Conservation (phyloP, 2,113 vertebrate genomes). For the Ophthalmolycus amberensis region DNA sequence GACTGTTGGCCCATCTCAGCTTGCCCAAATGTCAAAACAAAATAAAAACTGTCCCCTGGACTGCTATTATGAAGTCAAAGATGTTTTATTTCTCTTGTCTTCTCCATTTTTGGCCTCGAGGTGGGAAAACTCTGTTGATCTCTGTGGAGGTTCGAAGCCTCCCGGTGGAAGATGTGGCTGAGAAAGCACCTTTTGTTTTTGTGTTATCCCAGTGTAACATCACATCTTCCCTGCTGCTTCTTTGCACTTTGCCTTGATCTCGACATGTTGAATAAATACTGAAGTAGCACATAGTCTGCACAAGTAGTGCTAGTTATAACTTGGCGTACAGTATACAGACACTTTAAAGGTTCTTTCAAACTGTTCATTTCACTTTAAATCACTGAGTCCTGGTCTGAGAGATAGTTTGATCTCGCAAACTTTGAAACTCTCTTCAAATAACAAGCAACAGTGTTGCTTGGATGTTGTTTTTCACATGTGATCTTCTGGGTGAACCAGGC, state of each 20-base stretch:
- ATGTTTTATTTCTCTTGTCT: background rate
- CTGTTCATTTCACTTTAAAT: background rate
- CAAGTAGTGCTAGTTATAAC: background rate
- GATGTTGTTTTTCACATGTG: background rate
- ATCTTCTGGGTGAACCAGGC: background rate
- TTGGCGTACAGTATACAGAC: background rate
- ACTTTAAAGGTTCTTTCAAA: background rate
- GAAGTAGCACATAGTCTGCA: background rate
- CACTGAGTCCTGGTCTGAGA: background rate
- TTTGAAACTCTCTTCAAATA: background rate
- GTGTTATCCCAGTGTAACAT: background rate
- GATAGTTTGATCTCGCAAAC: background rate
- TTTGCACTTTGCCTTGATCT: background rate
- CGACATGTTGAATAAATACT: background rate
- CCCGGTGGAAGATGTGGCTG: background rate
- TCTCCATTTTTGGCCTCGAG: background rate
- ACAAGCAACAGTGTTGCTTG: background rate
- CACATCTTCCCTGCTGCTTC: background rate
- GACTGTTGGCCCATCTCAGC: background rate
- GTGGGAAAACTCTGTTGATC: background rate
- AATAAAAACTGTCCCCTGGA: background rate
- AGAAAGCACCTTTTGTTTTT: background rate
- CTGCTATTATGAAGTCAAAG: background rate
- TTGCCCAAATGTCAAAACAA: slow-evolving; percentile 14
- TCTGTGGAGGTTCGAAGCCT: background rate